A percentile compares a stretch with the other conserved stretches of the same genome.
Conservation (phyloP, 2,797 vertebrate genomes). For the Craterocephalus amniculus region DNA sequence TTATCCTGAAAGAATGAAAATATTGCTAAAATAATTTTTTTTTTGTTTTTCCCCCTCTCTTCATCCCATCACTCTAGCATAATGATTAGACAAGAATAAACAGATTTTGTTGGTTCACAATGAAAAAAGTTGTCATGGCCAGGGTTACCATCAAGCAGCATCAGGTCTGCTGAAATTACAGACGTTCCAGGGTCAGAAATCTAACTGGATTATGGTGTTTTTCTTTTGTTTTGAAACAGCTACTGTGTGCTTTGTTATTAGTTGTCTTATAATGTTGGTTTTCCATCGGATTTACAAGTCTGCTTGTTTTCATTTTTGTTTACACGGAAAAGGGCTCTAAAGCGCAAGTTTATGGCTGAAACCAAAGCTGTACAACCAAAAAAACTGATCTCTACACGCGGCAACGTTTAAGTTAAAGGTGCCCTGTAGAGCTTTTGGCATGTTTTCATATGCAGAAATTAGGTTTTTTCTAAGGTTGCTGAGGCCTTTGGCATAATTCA, state of each 20-base stretch:
- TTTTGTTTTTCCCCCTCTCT: slow-evolving; percentile 44
- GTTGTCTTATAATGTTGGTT: not conserved
- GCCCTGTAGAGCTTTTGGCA: slow-evolving; percentile 20
- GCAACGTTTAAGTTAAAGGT: slow-evolving; percentile 21
- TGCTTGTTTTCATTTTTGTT: slow-evolving; percentile 21
- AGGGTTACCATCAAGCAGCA: slow-evolving; percentile 56
- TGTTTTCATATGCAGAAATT: not conserved
- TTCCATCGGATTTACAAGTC: slow-evolving; percentile 4
- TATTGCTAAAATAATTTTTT: slow-evolving; percentile 85
- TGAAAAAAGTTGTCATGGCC: slow-evolving; percentile 38
- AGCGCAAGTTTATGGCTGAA: not conserved
- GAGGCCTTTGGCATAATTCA: not conserved
- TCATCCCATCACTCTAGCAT: slow-evolving; percentile 46
- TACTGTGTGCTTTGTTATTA: slow-evolving; percentile 40
- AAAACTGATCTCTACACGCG: not conserved
- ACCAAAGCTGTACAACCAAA: not conserved
- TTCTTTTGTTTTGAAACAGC: slow-evolving; percentile 61
- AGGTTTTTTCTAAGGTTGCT: no score
- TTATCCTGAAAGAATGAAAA: slow-evolving; percentile 82
- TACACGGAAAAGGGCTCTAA: not conserved
- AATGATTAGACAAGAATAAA: slow-evolving; percentile 73
- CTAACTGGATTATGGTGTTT: slow-evolving; percentile 59
- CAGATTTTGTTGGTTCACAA: slow-evolving; percentile 65
- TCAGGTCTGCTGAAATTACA: slow-evolving; percentile 62
- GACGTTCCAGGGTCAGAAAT: slow-evolving; percentile 51